phyloP scores from a whole-genome alignment of 2,113 vertebrate genomes.

The Scomber scombrus region DNA sequence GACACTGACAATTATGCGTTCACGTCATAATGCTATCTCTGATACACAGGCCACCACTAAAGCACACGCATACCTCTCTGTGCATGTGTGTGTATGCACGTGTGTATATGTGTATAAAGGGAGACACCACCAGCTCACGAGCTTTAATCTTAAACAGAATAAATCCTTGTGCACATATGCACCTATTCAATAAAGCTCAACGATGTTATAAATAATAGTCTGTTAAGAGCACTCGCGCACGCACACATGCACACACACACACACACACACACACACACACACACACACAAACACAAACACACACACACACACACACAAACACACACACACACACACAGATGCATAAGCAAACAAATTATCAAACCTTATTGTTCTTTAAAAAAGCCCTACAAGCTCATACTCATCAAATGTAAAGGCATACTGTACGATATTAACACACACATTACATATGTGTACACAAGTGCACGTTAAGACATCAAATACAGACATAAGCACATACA shows the following conservation, averaged over 20 bases:
- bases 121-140: constrained; percentile 22
- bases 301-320: too few species aligned
- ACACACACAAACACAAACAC: too few species aligned
- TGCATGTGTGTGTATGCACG: background rate
- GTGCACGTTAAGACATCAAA: constrained; percentile 32
- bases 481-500: constrained; percentile 46
- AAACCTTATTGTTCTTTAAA: constrained; percentile 22
- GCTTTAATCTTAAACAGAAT: constrained; percentile 36
- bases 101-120: constrained; percentile 4
- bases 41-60: constrained; percentile 41
- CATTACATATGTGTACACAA: constrained; percentile 13
- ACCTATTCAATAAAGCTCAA: constrained; percentile 34
- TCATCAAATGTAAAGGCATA: constrained; percentile 4
- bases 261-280: constrained; percentile 5
- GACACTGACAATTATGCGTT: constrained; percentile 67
- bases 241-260: constrained; percentile 26
- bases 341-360: background rate
- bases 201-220: constrained; percentile 15
- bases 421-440: constrained; percentile 8
- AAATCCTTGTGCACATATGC: constrained; percentile 52
- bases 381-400: constrained; percentile 3
- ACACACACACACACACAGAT: too few species aligned
- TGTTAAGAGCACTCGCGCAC: background rate
- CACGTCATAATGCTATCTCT: constrained; percentile 64
- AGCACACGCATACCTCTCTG: constrained; percentile 25